Conservation (phyloP, 2,113 vertebrate species). For the Ctenodactylus gundi region DNA sequence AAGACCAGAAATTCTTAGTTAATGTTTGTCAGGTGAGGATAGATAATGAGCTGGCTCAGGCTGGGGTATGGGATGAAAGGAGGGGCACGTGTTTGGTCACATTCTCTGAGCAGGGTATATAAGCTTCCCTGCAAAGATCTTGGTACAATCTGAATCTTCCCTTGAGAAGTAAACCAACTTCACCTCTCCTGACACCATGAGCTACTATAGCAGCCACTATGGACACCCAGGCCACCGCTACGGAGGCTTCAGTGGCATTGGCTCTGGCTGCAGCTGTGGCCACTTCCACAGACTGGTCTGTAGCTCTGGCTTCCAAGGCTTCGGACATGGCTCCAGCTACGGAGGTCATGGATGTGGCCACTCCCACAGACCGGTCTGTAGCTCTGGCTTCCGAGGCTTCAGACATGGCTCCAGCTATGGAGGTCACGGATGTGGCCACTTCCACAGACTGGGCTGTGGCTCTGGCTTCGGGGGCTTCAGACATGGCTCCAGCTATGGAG, state of each 20-base stretch:
- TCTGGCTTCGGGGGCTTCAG: neutral
- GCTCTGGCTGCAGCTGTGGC: neutral
- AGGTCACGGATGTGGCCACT: too few relatives aligned
- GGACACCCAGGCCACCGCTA: neutral
- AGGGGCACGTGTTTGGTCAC: neutral
- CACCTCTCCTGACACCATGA: neutral
- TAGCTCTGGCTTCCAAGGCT: neutral
- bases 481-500: neutral
- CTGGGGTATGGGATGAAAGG: neutral
- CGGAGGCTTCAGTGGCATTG: neutral
- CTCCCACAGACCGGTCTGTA: too few relatives aligned
- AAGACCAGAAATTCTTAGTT: neutral
- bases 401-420: too few relatives aligned
- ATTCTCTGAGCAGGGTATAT: neutral
- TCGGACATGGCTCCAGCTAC: too few relatives aligned
- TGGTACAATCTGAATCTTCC: neutral
- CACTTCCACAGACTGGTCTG: neutral
- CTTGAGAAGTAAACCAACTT: neutral
- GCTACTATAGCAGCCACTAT: neutral
- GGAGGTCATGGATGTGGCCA: neutral
- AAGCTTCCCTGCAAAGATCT: neutral
- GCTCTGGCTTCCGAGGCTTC: too few relatives aligned
- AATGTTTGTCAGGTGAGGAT: neutral
- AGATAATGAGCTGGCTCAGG: neutral
- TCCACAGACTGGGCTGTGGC: neutral